Base-by-base conservation (phyloP, 2,797 vertebrate species). In the Spea hammondii region DNA sequence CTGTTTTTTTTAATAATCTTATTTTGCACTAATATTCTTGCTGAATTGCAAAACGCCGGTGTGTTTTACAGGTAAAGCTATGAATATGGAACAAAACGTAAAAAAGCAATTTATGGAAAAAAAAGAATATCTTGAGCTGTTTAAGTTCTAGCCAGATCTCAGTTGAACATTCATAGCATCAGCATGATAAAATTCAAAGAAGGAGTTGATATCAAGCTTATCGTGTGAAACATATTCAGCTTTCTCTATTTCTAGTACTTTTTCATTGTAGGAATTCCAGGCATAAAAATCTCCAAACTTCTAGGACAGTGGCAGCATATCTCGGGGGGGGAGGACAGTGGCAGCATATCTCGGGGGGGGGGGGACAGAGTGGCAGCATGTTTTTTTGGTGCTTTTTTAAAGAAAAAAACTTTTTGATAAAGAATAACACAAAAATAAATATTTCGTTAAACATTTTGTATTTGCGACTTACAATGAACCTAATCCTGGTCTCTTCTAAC, bases 381-480 rank as follows among this genome's bases (percentile, higher is more conserved):
- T n/a, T n/a, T n/a, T n/a, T n/a, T n/a, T n/a, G n/a, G n/a, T n/a
- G n/a, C n/a, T n/a, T n/a, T n/a, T n/a, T n/a, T n/a, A n/a, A n/a
- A n/a, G n/a, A n/a, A n/a, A n/a, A 62, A 5, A 62, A 62, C 12
- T 14, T 7, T 62, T 6, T 6, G 14, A 32, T 32, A 32, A 32
- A 62, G 44, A 17, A 6, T 3, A 8, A 1, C 2, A 5, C 12
- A 17, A 32, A 62, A 62, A 62, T 6, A 32, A 62, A 17, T 62
- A n/a, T 62, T 6, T 5, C 51, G 11, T 54, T 54, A 10, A 54
- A 47, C 68, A 72, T 78, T 46, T 68, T 67, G 60, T 68, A 59
- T 74, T 68, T 69, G 69, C 32, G 3, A 32, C 32, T 2, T 32
- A 17, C 32, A 44, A 44, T 65, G 65, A 60, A 70, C 72, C 74